phyloP scores from a whole-genome alignment of 2,113 vertebrate genomes.

The Odobenus rosmarus region DNA sequence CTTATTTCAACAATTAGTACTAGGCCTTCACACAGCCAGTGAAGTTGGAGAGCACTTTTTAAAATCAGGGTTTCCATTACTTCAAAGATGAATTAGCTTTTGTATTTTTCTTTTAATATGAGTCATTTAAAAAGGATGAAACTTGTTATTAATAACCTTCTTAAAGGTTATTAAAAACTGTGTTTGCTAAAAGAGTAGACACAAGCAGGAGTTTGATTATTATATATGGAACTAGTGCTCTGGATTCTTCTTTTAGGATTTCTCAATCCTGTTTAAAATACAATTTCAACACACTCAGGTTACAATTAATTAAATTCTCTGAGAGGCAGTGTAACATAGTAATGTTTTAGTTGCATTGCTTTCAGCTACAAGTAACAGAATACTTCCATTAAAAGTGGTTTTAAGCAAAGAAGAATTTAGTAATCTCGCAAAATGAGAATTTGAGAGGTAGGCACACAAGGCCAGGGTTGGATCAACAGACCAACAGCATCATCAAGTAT shows the following conservation, averaged over 20 bases:
- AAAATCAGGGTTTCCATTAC: neutral
- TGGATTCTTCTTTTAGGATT: neutral
- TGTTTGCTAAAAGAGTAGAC: neutral
- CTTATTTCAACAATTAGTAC: neutral
- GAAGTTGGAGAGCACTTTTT: neutral
- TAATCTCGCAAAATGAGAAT: neutral
- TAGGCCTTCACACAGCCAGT: neutral
- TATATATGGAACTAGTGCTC: neutral
- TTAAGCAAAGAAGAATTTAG: neutral
- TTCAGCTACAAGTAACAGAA: neutral
- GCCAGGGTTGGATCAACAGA: neutral
- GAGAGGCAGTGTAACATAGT: neutral
- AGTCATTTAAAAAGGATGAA: neutral
- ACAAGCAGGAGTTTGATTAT: neutral
- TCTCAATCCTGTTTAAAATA: slow-evolving; percentile 6
- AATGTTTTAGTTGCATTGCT: neutral
- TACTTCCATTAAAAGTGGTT: neutral
- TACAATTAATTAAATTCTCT: neutral
- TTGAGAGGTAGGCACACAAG: neutral
- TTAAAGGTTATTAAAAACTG: no score
- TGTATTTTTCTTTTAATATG: neutral
- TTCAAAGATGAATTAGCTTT: neutral
- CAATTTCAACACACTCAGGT: neutral
- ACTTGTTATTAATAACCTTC: neutral
- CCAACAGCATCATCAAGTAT: neutral